Conservation (phyloP, 2,113 vertebrate species). For the Rhinopomastus cyanomelas region DNA sequence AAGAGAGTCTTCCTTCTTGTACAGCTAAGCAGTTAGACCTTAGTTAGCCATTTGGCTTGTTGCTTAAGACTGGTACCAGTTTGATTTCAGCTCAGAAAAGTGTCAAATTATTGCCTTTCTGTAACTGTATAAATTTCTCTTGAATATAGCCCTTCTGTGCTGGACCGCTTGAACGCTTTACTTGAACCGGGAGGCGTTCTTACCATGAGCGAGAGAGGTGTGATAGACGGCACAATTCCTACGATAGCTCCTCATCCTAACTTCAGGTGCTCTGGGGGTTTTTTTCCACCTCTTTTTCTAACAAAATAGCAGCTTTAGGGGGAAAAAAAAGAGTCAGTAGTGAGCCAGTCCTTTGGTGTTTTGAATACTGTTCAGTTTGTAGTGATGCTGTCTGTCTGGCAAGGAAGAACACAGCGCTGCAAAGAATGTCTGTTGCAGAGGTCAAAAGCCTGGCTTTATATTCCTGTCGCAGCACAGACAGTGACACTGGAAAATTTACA, state of each 20-base stretch:
- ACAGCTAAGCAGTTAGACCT: not conserved
- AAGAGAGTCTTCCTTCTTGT: not conserved
- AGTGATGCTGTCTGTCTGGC: not conserved
- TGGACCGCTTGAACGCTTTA: constrained; percentile 95
- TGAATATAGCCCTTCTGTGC: constrained; percentile 86
- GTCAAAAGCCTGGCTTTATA: not conserved
- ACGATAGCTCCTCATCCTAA: constrained; percentile 89
- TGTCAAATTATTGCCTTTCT: not conserved
- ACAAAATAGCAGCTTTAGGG: not conserved
- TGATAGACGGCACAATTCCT: constrained; percentile 88
- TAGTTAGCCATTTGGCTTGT: not conserved
- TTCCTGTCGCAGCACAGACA: not conserved
- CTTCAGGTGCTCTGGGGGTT: constrained; percentile 83
- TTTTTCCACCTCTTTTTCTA: too few species aligned
- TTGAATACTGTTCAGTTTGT: not conserved
- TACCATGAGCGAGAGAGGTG: constrained; percentile 91
- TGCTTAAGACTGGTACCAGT: not conserved
- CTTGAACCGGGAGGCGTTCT: constrained; percentile 94
- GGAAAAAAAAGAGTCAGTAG: not conserved
- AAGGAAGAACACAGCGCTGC: not conserved
- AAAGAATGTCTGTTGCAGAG: not conserved
- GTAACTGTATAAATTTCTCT: constrained; percentile 1
- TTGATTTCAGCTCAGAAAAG: not conserved
- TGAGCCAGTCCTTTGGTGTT: not conserved
- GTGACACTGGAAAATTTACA: not conserved